phyloP scores from a whole-genome alignment of 1,140 invertebrate genomes.

The Hycleus cichorii region DNA sequence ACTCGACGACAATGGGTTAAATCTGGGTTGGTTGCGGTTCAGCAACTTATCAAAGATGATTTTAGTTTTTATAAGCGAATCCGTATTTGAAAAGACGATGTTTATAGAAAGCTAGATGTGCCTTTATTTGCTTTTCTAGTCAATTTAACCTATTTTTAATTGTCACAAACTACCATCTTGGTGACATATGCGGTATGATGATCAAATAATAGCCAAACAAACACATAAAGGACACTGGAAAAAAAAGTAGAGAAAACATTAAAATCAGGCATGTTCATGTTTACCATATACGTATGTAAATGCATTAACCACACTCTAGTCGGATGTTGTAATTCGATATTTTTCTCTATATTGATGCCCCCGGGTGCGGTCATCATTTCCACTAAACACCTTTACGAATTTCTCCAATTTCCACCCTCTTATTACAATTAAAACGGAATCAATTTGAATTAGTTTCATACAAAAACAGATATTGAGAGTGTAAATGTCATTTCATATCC shows the following conservation, averaged over 20 bases:
- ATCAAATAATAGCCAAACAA: neutral
- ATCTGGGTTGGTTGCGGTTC: neutral
- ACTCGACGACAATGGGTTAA: conserved; percentile 1
- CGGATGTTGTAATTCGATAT: conserved; percentile 10
- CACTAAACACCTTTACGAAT: too few relatives aligned
- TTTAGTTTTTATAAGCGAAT: neutral
- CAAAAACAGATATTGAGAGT: neutral
- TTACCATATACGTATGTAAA: conserved; percentile 9
- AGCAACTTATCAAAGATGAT: neutral
- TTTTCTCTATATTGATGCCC: neutral
- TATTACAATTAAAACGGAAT: too few relatives aligned
- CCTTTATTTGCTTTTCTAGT: conserved; percentile 5
- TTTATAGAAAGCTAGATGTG: neutral
- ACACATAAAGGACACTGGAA: too few relatives aligned
- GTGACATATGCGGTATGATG: conserved; percentile 7
- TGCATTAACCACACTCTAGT: conserved; percentile 11
- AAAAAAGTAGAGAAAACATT: too few relatives aligned
- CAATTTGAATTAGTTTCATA: too few relatives aligned
- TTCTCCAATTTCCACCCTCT: too few relatives aligned
- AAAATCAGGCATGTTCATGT: too few relatives aligned
- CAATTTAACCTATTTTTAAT: conserved; percentile 12
- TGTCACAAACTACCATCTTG: neutral
- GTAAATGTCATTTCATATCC: conserved; percentile 12
- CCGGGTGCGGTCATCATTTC: too few relatives aligned
- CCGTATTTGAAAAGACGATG: neutral